Evolutionary conservation across 2,113 vertebrate species (phyloP), one percentile per base, ranked within the genome.

Genomic region (Tachycineta bicolor): DNA sequence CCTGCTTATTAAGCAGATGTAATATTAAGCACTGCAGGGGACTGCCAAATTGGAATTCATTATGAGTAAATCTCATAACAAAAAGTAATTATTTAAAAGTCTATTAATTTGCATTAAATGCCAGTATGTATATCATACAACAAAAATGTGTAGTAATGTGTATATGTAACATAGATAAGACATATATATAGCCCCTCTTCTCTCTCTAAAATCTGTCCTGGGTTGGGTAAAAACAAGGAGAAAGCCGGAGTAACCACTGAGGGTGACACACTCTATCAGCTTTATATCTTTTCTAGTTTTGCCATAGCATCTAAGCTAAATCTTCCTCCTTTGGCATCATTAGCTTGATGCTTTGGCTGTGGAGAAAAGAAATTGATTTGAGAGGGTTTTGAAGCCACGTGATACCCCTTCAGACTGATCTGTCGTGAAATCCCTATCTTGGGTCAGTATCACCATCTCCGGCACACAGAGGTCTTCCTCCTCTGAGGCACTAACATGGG

Each of bases 71-170:
- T 89, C 79, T 93, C 60, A 41, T 78, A 95, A 90, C 3, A 1
- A 67, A 94, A 94, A 94, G 87, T 82, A 93, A 85, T 90, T 94
- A 43, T 87, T 74, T 69, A 59, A 19, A 95, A 94, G 73, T 80
- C 62, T 84, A 71, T 92, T 90, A 82, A 88, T 94, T 90, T 90
- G 33, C 76, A 96, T 94, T 82, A 93, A 97, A 89, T 87, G n/a
- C 24, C 59, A 63, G 5, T 18, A 26, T 56, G 43, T 50, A 74
- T 77, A 29, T 63, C 25, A 46, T 41, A 53, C 19, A 50, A 67
- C 11, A 79, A 58, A 94, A 71, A 60, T 7, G 5, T 29, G 11
- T 22, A 43, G 13, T 11, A 34, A 67, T 17, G 13, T 11, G 9
- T 37, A 44, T 28, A 62, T 28, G 22, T 46, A 69, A 59, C 28